Conservation (phyloP, 2,888 invertebrate genomes). For the Hyalella azteca region DNA sequence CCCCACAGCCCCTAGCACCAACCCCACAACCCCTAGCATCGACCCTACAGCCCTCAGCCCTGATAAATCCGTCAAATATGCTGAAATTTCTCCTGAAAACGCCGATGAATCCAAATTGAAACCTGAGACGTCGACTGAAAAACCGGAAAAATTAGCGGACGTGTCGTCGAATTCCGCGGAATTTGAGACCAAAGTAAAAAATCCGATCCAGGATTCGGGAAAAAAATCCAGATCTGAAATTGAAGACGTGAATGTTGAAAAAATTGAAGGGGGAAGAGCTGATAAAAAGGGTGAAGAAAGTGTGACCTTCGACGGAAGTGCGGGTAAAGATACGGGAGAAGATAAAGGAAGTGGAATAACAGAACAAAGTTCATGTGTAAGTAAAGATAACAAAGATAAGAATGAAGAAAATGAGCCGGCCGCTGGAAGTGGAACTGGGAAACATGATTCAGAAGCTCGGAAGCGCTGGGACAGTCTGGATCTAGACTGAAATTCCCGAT, state of each 20-base stretch:
- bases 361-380: not conserved
- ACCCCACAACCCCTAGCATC: not conserved
- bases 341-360: not conserved
- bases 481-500: slow-evolving; percentile 3
- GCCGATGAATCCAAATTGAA: not conserved
- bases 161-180: not conserved
- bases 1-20: not conserved
- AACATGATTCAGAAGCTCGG: not conserved
- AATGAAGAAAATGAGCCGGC: not conserved
- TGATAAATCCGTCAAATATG: not conserved
- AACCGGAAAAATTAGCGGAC: not conserved
- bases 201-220: not conserved
- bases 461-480: slow-evolving; percentile 9
- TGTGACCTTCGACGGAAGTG: not conserved
- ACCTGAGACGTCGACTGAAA: not conserved
- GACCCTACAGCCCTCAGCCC: too few relatives aligned
- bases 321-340: not conserved
- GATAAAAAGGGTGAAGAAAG: not conserved
- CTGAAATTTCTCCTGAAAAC: too few relatives aligned
- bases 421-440: not conserved
- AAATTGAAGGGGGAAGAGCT: not conserved
- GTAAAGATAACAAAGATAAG: not conserved
- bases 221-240: not conserved
- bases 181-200: not conserved
- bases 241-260: not conserved